Evolutionary conservation across 2,797 vertebrate genomes (phyloP).

Genomic region (Eulemur mongoz): DNA sequence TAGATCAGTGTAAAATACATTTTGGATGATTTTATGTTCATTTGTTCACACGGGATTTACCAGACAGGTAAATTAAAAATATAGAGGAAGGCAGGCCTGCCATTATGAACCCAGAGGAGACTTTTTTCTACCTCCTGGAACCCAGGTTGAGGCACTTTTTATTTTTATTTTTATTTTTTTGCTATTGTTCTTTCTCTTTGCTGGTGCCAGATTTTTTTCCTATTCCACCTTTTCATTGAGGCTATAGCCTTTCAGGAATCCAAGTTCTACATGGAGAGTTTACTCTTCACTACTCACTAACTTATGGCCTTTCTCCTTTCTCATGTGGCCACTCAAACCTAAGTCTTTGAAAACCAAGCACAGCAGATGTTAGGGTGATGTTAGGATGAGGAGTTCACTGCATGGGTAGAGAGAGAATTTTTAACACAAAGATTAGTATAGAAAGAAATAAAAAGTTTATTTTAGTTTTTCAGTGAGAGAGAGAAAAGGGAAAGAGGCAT

Average conservation of each 20-base stretch:
- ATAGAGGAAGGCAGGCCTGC: not conserved
- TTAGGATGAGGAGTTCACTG: too few species aligned
- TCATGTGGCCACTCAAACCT: not conserved
- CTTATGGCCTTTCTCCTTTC: not conserved
- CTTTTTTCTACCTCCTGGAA: not conserved
- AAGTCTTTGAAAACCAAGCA: not conserved
- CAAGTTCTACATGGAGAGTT: not conserved
- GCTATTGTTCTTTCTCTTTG: not conserved
- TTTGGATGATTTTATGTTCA: not conserved
- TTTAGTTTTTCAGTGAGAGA: too few species aligned
- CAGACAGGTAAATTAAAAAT: not conserved
- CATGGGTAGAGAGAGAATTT: too few species aligned
- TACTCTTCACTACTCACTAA: not conserved
- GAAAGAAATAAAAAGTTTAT: too few species aligned
- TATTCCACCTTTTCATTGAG: not conserved
- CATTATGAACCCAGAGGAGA: not conserved
- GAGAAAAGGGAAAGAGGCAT: too few species aligned
- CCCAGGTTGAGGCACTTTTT: not conserved
- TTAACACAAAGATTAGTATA: too few species aligned
- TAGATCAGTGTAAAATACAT: not conserved
- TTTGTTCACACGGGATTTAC: not conserved
- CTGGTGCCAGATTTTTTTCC: not conserved
- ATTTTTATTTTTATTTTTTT: not conserved
- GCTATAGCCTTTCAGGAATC: not conserved
- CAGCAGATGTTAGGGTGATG: too few species aligned